Conservation (phyloP, 2,888 invertebrate genomes). For the Trisateles emortualis region DNA sequence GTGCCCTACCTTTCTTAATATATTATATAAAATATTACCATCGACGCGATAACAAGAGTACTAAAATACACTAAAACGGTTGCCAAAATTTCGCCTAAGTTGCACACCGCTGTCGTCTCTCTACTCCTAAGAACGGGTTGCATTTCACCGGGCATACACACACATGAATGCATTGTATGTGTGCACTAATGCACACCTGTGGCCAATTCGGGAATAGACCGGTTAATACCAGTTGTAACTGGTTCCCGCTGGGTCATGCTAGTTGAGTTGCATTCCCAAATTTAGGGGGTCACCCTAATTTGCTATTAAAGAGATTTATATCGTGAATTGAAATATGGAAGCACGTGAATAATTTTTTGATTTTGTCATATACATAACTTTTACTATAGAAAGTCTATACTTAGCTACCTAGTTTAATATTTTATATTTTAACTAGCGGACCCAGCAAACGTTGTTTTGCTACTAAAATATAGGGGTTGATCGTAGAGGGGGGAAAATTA, state of each 20-base stretch:
- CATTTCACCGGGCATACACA: constrained; percentile 77
- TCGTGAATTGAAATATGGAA: not conserved
- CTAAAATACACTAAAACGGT: constrained; percentile 15
- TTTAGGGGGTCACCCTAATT: constrained; percentile 42
- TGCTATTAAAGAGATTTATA: not conserved
- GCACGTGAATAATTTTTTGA: too few relatives aligned
- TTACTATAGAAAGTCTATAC: too few relatives aligned
- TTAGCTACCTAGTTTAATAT: too few relatives aligned
- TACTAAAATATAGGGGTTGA: too few relatives aligned
- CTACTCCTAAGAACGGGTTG: constrained; percentile 85
- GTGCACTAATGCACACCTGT: constrained; percentile 68
- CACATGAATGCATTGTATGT: constrained; percentile 52
- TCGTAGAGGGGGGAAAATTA: too few relatives aligned
- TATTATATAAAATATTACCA: too few relatives aligned
- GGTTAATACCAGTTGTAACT: constrained; percentile 45
- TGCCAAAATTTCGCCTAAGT: constrained; percentile 47
- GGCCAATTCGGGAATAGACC: constrained; percentile 68
- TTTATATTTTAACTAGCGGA: too few relatives aligned
- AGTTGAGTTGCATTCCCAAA: constrained; percentile 38
- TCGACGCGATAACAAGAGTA: too few relatives aligned
- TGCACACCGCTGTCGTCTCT: constrained; percentile 63
- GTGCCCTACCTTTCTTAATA: too few relatives aligned
- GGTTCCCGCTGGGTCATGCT: constrained; percentile 39
- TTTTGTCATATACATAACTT: too few relatives aligned
- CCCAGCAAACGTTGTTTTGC: too few relatives aligned